A percentile compares a stretch with the other conserved stretches of the same genome.
These are phyloP conservation scores for Moxostoma hubbsi DNA, from an alignment of 2,797 vertebrate species.

Conservation along the genomic window DNA sequence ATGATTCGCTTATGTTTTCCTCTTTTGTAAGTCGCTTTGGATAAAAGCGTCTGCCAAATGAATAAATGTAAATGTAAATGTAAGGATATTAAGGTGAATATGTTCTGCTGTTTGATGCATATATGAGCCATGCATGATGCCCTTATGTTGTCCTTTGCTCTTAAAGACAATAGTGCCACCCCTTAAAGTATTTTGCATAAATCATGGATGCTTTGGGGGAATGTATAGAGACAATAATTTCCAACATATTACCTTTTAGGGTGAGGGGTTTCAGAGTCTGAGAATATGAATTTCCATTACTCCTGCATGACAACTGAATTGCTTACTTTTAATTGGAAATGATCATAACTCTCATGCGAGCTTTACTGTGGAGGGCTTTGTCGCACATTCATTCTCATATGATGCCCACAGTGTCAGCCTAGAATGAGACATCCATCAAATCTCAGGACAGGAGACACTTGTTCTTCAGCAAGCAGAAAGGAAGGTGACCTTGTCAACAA, in stretches of 20 bases:
- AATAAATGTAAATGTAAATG: no score
- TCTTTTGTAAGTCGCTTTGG: no score
- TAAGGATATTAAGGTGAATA: conserved; percentile 1
- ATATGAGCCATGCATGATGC: conserved; percentile 29
- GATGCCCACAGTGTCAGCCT: conserved; percentile 50
- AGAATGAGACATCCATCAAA: conserved; percentile 63
- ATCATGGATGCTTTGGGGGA: conserved; percentile 51
- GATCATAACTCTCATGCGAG: conserved; percentile 59
- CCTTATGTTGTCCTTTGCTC: conserved; percentile 58
- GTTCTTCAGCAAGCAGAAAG: conserved; percentile 60
- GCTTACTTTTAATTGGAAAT: conserved; percentile 66
- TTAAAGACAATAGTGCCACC: conserved; percentile 32
- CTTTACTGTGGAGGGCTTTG: conserved; percentile 48
- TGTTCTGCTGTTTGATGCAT: conserved; percentile 25
- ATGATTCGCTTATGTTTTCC: no score
- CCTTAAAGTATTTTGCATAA: conserved; percentile 57
- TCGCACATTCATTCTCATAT: conserved; percentile 58
- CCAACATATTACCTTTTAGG: conserved; percentile 58
- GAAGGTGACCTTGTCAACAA: conserved; percentile 71
- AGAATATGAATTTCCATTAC: conserved; percentile 61
- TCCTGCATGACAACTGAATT: conserved; percentile 59
- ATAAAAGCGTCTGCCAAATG: no score
- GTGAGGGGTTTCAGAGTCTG: conserved; percentile 45
- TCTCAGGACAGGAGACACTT: conserved; percentile 55
- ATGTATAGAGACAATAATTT: conserved; percentile 53